Conservation (phyloP, 2,113 vertebrate species). For the Myotis brandtii region DNA sequence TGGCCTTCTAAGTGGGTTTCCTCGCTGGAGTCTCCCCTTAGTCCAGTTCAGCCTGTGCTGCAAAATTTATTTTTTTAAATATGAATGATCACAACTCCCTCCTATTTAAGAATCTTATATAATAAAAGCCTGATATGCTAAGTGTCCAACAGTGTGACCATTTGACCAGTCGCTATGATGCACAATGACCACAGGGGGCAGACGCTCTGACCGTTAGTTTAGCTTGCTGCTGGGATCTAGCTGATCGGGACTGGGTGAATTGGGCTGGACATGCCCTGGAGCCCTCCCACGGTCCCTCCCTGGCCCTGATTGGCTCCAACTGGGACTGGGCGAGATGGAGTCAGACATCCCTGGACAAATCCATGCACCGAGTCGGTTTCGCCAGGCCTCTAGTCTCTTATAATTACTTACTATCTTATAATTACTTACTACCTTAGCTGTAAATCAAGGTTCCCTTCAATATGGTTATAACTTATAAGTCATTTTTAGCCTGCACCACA, state of each 20-base stretch:
- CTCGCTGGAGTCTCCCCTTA: neutral
- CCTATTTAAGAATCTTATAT: conserved; percentile 17
- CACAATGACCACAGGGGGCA: too few relatives aligned
- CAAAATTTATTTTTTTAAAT: neutral
- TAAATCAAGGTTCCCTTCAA: neutral
- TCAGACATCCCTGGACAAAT: too few relatives aligned
- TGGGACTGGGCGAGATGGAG: too few relatives aligned
- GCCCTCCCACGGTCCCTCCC: too few relatives aligned
- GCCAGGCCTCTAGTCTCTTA: neutral
- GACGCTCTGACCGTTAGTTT: too few relatives aligned
- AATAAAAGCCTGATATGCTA: neutral
- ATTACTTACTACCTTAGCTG: neutral
- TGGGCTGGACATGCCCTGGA: too few relatives aligned
- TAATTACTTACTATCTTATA: neutral
- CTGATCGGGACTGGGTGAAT: too few relatives aligned
- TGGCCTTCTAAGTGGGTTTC: conserved; percentile 18
- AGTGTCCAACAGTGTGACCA: too few relatives aligned
- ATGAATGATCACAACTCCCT: neutral
- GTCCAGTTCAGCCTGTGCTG: neutral
- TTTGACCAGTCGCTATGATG: too few relatives aligned
- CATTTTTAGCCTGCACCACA: neutral
- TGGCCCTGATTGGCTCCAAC: too few relatives aligned
- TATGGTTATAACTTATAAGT: neutral
- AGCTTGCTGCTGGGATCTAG: too few relatives aligned
- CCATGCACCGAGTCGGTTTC: too few relatives aligned